Percentiles rank a stretch among this genome's conserved stretches.
Conservation (phyloP, 2,113 vertebrate genomes). For the Psammodynastes pulverulentus region DNA sequence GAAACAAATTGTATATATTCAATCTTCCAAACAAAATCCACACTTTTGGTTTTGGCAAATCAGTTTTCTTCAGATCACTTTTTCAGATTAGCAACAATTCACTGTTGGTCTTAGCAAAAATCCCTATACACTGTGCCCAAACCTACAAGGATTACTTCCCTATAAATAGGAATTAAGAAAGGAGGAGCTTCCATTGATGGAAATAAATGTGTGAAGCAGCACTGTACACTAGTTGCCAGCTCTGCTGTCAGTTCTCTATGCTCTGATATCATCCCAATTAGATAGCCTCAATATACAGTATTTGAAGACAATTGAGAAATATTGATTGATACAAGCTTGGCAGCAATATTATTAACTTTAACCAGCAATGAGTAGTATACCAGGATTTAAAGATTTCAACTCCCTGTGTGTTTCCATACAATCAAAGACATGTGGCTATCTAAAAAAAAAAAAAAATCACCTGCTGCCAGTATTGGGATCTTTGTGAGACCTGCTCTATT, state of each 20-base stretch:
- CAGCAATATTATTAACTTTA: not conserved
- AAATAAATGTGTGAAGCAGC: not conserved
- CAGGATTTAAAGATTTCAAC: not conserved
- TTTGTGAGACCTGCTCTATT: not conserved
- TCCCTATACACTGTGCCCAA: conserved; percentile 11
- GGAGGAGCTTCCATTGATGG: not conserved
- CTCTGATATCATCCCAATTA: not conserved
- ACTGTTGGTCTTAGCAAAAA: conserved; percentile 17
- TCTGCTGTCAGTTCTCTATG: not conserved
- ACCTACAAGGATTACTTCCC: conserved; percentile 15
- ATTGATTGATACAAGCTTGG: not conserved
- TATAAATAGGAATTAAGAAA: conserved; percentile 13
- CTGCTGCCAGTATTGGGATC: not conserved
- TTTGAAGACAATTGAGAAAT: not conserved
- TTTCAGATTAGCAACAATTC: conserved; percentile 16
- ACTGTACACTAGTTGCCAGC: not conserved
- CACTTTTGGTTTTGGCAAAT: not conserved
- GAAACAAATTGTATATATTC: conserved; percentile 1
- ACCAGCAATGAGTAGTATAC: not conserved
- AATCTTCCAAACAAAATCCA: not conserved
- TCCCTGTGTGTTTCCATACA: not conserved
- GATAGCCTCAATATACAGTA: not conserved
- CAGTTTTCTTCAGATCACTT: not conserved
- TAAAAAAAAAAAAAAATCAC: not conserved
- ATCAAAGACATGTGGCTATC: not conserved